phyloP scores from a whole-genome alignment of 2,888 invertebrate genomes.

The Cephus runcator region DNA sequence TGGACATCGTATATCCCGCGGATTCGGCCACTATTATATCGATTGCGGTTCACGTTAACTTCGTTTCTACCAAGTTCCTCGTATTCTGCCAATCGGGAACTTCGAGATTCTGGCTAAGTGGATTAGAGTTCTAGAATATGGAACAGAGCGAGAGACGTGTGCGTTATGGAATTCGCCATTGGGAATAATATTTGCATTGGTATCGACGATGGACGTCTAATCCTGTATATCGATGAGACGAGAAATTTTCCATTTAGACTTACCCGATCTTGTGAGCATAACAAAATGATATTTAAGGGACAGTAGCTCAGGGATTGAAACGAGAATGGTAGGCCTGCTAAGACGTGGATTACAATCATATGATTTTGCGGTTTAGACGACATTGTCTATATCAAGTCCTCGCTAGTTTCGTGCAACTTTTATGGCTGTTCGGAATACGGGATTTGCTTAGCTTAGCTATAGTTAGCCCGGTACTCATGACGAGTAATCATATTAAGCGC shows the following conservation, averaged over 20 bases:
- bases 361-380: background rate
- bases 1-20: slow-evolving; percentile 53
- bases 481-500: slow-evolving; percentile 66
- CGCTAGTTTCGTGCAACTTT: slow-evolving; percentile 38
- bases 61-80: slow-evolving; percentile 57
- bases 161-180: background rate
- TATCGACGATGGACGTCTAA: background rate
- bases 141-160: background rate
- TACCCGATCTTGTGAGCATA: background rate
- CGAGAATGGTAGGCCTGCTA: background rate
- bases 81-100: slow-evolving; percentile 48
- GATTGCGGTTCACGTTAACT: slow-evolving; percentile 61
- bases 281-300: background rate
- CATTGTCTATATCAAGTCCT: background rate
- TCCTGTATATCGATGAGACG: background rate
- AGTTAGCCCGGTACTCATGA: slow-evolving; percentile 61
- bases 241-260: background rate
- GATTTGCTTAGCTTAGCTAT: slow-evolving; percentile 58
- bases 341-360: background rate
- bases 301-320: background rate
- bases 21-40: slow-evolving; percentile 62
- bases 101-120: slow-evolving; percentile 55
- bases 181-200: background rate
- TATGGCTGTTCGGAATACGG: slow-evolving; percentile 53
- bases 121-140: slow-evolving; percentile 46